These are phyloP conservation scores for Atherinomorus stipes DNA, from an alignment of 2,113 vertebrate genomes.

Conservation along the genomic window DNA sequence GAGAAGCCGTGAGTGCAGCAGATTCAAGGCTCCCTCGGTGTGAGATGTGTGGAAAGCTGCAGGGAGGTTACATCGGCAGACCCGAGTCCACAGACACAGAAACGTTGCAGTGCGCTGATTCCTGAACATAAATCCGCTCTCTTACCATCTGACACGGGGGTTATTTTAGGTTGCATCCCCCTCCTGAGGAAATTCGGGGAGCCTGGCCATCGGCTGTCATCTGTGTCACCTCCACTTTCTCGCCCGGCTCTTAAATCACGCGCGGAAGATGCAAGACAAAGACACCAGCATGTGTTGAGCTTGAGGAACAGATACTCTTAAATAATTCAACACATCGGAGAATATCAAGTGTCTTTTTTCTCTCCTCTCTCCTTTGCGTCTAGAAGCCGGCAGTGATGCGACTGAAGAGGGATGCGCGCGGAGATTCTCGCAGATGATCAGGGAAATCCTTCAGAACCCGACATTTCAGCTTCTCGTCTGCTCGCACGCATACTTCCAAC, in stretches of 20 bases:
- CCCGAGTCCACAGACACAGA: neutral
- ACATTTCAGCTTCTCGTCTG: constrained; percentile 3
- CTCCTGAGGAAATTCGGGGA: constrained; percentile 30
- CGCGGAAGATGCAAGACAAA: constrained; percentile 41
- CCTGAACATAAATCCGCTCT: neutral
- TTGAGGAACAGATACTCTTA: constrained; percentile 21
- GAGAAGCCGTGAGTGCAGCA: constrained; percentile 18
- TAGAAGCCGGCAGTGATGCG: constrained; percentile 50
- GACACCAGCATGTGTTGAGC: constrained; percentile 32
- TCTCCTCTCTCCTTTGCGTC: constrained; percentile 20
- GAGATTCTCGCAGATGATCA: constrained; percentile 23
- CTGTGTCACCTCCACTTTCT: constrained; percentile 36
- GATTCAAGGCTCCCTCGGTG: constrained; percentile 37
- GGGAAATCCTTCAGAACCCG: neutral
- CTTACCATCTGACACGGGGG: constrained; percentile 68
- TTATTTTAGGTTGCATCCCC: constrained; percentile 65
- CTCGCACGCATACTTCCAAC: neutral
- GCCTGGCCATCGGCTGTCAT: constrained; percentile 56
- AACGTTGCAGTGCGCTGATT: neutral
- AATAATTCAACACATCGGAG: constrained; percentile 46
- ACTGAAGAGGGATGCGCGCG: constrained; percentile 19
- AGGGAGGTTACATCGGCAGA: constrained; percentile 14
- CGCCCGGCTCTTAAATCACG: constrained; percentile 17
- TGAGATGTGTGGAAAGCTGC: constrained; percentile 39
- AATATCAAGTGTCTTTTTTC: constrained; percentile 9